Conservation (phyloP, 2,113 vertebrate genomes). For the Phaethon lepturus region DNA sequence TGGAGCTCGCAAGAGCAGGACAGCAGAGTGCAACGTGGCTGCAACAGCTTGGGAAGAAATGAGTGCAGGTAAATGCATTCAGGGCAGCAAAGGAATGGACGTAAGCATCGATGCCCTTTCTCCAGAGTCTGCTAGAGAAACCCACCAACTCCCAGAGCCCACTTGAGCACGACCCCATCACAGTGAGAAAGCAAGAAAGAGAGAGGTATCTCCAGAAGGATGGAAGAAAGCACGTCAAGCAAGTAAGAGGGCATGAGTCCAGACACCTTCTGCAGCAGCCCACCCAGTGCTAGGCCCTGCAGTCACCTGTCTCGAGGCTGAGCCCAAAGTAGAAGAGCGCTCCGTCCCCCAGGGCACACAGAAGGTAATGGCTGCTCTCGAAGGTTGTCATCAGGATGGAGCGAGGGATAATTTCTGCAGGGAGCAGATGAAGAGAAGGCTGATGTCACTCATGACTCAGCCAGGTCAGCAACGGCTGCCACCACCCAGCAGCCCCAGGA, state of each 20-base stretch:
- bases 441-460: background rate
- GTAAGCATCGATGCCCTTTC: rapidly evolving
- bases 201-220: background rate
- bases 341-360: conserved; percentile 96
- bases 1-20: background rate
- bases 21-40: rapidly evolving
- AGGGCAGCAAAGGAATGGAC: background rate
- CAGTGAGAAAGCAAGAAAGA: background rate
- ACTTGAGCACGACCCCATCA: rapidly evolving
- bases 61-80: rapidly evolving
- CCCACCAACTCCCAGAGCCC: background rate
- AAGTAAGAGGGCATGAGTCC: rapidly evolving
- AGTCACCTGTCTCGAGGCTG: conserved; percentile 89
- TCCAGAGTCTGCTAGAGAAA: background rate
- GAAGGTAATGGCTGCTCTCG: conserved; percentile 95
- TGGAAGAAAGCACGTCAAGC: background rate
- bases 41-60: background rate
- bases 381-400: conserved; percentile 99
- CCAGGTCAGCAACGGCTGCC: background rate
- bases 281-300: rapidly evolving
- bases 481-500: background rate
- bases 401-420: conserved; percentile 94
- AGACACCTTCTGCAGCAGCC: background rate
- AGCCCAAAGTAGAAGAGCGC: conserved; percentile 98
- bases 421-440: background rate